Conservation (phyloP, 92 coral and sea anemone species). For the Paramuricea clavata region DNA sequence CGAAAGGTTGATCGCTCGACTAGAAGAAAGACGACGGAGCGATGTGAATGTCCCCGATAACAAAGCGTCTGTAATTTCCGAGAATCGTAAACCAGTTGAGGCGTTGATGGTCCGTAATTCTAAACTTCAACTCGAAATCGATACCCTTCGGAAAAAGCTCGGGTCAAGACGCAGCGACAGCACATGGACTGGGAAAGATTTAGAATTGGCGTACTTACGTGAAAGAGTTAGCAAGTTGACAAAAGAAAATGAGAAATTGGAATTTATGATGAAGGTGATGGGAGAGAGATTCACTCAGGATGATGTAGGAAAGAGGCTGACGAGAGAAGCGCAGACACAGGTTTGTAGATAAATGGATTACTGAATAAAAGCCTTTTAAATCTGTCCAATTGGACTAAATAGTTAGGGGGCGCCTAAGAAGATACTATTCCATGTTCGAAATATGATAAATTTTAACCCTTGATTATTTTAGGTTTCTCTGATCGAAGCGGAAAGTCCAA, state of each 20-base stretch:
- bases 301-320: background rate
- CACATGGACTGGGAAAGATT: constrained; percentile 11
- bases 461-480: background rate
- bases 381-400: too few species aligned
- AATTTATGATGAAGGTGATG: constrained; percentile 46
- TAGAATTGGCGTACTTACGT: constrained; percentile 33
- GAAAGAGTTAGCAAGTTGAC: constrained; percentile 40
- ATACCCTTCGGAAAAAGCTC: background rate
- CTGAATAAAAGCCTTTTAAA: background rate
- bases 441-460: background rate
- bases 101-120: constrained; percentile 26
- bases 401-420: too few species aligned
- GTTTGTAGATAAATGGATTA: background rate
- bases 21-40: constrained; percentile 35
- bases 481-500: background rate
- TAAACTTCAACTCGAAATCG: constrained; percentile 24
- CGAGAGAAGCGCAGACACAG: background rate
- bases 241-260: constrained; percentile 35
- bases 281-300: constrained; percentile 43
- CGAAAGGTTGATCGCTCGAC: constrained; percentile 20
- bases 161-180: background rate
- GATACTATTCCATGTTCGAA: background rate
- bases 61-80: background rate
- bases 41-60: background rate
- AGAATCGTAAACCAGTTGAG: constrained; percentile 26